phyloP scores from a whole-genome alignment of 2,797 vertebrate species.

The Eulemur albifrons region DNA sequence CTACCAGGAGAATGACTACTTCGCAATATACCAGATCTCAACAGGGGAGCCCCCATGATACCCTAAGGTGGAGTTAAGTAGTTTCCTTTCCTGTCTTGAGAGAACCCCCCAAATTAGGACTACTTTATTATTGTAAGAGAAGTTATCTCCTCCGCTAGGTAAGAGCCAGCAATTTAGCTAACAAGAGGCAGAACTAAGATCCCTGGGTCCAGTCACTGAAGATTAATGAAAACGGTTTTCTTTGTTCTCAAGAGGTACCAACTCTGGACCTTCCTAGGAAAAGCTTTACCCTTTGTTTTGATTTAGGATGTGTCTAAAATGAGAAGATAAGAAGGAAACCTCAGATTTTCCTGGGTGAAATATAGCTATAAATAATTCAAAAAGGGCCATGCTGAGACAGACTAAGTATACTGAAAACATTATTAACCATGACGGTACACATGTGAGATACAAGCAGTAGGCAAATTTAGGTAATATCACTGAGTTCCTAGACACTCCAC shows the following conservation, averaged over 20 bases:
- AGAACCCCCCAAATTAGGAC: neutral
- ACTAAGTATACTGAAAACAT: neutral
- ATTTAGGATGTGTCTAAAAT: neutral
- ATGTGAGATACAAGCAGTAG: neutral
- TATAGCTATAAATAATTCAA: neutral
- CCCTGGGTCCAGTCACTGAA: no score
- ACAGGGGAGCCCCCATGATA: fast-evolving
- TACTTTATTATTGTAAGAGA: no score
- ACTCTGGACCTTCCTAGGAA: neutral
- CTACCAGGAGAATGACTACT: neutral
- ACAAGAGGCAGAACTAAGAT: neutral
- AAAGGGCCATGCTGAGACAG: neutral
- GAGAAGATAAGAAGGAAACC: neutral
- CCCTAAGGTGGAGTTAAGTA: no score
- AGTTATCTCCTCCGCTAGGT: neutral
- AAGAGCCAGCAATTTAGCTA: neutral
- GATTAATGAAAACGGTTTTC: neutral
- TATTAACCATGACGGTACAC: neutral
- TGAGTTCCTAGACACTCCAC: neutral
- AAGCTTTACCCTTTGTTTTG: neutral
- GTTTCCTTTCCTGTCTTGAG: neutral
- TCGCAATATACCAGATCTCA: fast-evolving
- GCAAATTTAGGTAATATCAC: neutral
- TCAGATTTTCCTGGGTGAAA: neutral
- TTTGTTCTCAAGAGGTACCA: neutral